A percentile compares a stretch with the other conserved stretches of the same genome.
Conservation (phyloP, 2,113 vertebrate species). For the Aegotheles bennettii region DNA sequence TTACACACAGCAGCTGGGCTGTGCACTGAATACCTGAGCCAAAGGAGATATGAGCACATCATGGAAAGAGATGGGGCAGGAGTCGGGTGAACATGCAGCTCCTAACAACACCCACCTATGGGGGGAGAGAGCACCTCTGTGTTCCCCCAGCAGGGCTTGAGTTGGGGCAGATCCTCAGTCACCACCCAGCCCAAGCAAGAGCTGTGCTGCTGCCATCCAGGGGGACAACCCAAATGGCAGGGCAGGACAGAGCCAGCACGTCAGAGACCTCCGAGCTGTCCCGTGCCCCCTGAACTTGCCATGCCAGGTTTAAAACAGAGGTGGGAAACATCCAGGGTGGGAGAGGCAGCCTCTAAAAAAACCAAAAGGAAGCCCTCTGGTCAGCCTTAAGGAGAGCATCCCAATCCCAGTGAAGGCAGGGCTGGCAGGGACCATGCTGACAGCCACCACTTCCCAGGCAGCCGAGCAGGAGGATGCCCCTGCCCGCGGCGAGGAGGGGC, state of each 20-base stretch:
- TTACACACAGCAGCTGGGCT: constrained; percentile 59
- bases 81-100: constrained; percentile 48
- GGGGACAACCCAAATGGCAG: not conserved
- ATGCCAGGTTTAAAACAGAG: constrained; percentile 3
- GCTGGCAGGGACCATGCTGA: not conserved
- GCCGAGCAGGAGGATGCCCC: not conserved
- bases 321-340: not conserved
- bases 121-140: constrained; percentile 18
- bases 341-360: not conserved
- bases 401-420: not conserved
- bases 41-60: constrained; percentile 49
- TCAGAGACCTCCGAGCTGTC: not conserved
- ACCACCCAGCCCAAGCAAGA: not conserved
- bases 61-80: constrained; percentile 10
- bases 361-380: not conserved
- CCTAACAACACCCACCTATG: not conserved
- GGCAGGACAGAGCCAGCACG: not conserved
- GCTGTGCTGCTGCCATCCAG: not conserved
- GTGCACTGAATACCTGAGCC: constrained; percentile 59
- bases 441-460: not conserved
- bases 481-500: not conserved
- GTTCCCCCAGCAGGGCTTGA: not conserved
- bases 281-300: not conserved
- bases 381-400: not conserved
- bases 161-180: not conserved